Percentiles rank a stretch among this genome's conserved stretches.
Conservation (phyloP, 2,888 invertebrate species). For the Amaurobius ferox region DNA sequence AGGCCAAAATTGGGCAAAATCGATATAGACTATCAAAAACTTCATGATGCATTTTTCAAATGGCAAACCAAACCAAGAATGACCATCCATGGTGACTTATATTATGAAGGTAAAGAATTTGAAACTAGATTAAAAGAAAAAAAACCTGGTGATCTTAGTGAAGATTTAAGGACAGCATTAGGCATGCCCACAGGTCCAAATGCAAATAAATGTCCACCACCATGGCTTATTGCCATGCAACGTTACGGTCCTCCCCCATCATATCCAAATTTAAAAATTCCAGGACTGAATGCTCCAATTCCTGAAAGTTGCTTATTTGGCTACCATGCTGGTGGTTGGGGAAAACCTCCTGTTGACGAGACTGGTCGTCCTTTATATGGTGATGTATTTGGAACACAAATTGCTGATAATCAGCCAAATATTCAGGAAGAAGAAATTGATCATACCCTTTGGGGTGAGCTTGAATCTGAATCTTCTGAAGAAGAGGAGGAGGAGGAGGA, state of each 20-base stretch:
- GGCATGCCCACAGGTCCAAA: slow-evolving; percentile 98
- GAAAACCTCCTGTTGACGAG: slow-evolving; percentile 99
- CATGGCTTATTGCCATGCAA: slow-evolving; percentile 98
- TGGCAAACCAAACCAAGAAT: slow-evolving; percentile 99
- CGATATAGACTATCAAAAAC: slow-evolving; percentile 99
- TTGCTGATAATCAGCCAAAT: slow-evolving; percentile 78
- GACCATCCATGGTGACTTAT: slow-evolving; percentile 99
- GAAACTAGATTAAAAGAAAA: slow-evolving; percentile 98
- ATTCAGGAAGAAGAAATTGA: slow-evolving; percentile 93
- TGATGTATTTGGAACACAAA: slow-evolving; percentile 93
- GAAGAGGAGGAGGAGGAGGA: slow-evolving; percentile 81
- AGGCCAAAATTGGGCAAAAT: slow-evolving; percentile 99
- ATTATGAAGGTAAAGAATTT: slow-evolving; percentile 99
- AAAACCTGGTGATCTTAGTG: slow-evolving; percentile 97
- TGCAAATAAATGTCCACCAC: slow-evolving; percentile 85
- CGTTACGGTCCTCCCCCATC: slow-evolving; percentile 99
- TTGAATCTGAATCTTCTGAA: slow-evolving; percentile 92
- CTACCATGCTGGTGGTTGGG: slow-evolving; percentile 99
- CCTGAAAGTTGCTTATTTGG: slow-evolving; percentile 98
- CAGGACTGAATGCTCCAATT: slow-evolving; percentile 92
- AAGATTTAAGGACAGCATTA: slow-evolving; percentile 95
- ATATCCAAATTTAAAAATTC: slow-evolving; percentile 91
- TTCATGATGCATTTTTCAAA: slow-evolving; percentile 99
- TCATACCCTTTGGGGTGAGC: slow-evolving; percentile 96
- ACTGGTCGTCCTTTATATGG: slow-evolving; percentile 98